Evolutionary conservation across 2,797 vertebrate species (phyloP).

Genomic region (Glyptemys insculpta): DNA sequence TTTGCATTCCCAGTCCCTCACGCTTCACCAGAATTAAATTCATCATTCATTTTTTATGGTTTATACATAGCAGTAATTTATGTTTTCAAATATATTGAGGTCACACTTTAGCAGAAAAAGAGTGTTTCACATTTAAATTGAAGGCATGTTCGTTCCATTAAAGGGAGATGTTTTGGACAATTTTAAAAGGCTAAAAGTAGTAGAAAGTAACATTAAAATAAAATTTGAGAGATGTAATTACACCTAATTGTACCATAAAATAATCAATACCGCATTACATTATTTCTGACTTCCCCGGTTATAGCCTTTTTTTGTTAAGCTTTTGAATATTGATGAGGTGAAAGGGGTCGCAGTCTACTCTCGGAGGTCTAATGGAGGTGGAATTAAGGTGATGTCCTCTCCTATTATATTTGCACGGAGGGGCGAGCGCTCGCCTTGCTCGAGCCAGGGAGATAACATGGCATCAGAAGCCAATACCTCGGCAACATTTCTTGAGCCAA

Average conservation of each 20-base stretch:
- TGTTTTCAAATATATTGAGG: slow-evolving; percentile 88
- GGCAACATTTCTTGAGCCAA: slow-evolving; percentile 62
- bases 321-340: slow-evolving; percentile 88
- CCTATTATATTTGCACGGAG: slow-evolving; percentile 60
- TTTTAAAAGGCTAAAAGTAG: slow-evolving; percentile 89
- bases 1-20: slow-evolving; percentile 77
- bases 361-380: slow-evolving; percentile 83
- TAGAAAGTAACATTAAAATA: slow-evolving; percentile 89
- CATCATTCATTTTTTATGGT: slow-evolving; percentile 89
- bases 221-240: slow-evolving; percentile 90
- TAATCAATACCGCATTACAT: slow-evolving; percentile 90
- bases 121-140: slow-evolving; percentile 87
- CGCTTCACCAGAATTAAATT: slow-evolving; percentile 86
- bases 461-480: slow-evolving; percentile 59
- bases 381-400: slow-evolving; percentile 83
- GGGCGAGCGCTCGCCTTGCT: slow-evolving; percentile 42
- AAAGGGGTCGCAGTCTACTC: slow-evolving; percentile 76
- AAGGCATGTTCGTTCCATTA: slow-evolving; percentile 88
- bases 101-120: slow-evolving; percentile 88
- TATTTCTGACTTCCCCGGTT: slow-evolving; percentile 87
- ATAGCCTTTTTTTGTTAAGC: slow-evolving; percentile 86
- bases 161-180: slow-evolving; percentile 86
- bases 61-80: slow-evolving; percentile 87
- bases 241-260: slow-evolving; percentile 89
- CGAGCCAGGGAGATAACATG: slow-evolving; percentile 35